Evolutionary conservation across 2,888 invertebrate species (phyloP).

Genomic region (Nomada fucata): DNA sequence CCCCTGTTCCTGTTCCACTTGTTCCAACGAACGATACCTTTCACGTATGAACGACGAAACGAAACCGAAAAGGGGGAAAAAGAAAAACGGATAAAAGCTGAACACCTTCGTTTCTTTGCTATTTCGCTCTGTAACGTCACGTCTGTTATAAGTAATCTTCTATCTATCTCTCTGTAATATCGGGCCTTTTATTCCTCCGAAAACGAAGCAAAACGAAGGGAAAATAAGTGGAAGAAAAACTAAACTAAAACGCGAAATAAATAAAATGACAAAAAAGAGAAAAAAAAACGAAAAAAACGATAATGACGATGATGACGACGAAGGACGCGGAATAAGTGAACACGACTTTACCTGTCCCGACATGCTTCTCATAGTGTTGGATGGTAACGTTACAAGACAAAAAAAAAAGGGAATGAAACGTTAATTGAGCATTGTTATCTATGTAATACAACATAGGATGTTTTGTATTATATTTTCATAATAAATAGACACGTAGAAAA

Average conservation of each 20-base stretch:
- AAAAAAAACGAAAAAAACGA: slow-evolving; percentile 48
- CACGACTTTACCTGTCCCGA: slow-evolving; percentile 78
- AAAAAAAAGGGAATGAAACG: slow-evolving; percentile 77
- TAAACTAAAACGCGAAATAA: slow-evolving; percentile 47
- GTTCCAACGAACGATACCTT: slow-evolving; percentile 22
- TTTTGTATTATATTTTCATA: slow-evolving; percentile 86
- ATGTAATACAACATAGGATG: slow-evolving; percentile 85
- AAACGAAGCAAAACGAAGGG: slow-evolving; percentile 21
- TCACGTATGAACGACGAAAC: slow-evolving; percentile 6
- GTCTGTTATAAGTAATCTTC: slow-evolving; percentile 70
- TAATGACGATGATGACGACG: slow-evolving; percentile 34
- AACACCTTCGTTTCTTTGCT: slow-evolving; percentile 64
- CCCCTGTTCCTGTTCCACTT: slow-evolving; percentile 45
- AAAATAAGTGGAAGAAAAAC: slow-evolving; percentile 23
- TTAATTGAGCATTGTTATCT: slow-evolving; percentile 84
- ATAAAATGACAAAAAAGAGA: slow-evolving; percentile 48
- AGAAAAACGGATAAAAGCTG: neutral
- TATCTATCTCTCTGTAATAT: slow-evolving; percentile 68
- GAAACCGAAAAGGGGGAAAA: neutral
- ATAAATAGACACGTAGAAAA: slow-evolving; percentile 85
- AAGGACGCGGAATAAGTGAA: slow-evolving; percentile 60
- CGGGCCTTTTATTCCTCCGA: slow-evolving; percentile 75
- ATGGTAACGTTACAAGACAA: slow-evolving; percentile 81
- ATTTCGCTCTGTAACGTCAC: slow-evolving; percentile 75
- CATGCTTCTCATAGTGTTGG: slow-evolving; percentile 81